Evolutionary conservation across 30 jellyfish, hydroid and myxozoan genomes (phyloP).

Genomic region (Aurelia coerulea): DNA sequence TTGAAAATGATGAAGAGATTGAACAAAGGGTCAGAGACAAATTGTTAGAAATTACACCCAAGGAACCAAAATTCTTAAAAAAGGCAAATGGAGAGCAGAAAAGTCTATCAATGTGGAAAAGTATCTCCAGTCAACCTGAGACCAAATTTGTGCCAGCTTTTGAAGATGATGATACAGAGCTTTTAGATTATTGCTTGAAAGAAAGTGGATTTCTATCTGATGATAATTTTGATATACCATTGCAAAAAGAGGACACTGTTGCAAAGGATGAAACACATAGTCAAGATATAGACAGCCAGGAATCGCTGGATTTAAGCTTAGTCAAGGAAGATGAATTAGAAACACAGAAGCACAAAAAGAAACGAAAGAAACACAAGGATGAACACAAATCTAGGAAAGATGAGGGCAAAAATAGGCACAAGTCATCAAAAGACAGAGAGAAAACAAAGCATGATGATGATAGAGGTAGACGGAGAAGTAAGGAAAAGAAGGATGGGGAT

Average conservation of each 20-base stretch:
- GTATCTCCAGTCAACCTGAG: background rate
- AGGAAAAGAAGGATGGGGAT: background rate
- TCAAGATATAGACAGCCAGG: background rate
- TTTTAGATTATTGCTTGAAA: conserved; percentile 30
- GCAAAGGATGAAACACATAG: background rate
- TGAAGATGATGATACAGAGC: conserved; percentile 45
- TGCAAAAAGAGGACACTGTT: background rate
- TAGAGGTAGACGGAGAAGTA: background rate
- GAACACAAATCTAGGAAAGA: background rate
- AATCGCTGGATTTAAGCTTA: background rate
- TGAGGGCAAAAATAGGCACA: background rate
- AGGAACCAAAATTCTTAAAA: conserved; percentile 1
- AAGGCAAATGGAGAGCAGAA: conserved; percentile 2
- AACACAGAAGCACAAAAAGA: background rate
- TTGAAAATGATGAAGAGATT: conserved; percentile 25
- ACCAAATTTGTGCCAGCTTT: conserved; percentile 61
- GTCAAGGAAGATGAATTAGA: background rate
- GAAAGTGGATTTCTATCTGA: conserved; percentile 51
- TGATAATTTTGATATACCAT: conserved; percentile 3
- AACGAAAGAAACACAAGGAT: background rate
- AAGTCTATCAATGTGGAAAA: background rate
- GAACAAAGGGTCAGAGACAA: background rate
- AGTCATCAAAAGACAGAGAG: conserved; percentile 19
- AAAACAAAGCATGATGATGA: background rate
- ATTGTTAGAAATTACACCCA: background rate